Evolutionary conservation across 2,113 vertebrate species (phyloP).

Genomic region (Microtus pennsylvanicus): DNA sequence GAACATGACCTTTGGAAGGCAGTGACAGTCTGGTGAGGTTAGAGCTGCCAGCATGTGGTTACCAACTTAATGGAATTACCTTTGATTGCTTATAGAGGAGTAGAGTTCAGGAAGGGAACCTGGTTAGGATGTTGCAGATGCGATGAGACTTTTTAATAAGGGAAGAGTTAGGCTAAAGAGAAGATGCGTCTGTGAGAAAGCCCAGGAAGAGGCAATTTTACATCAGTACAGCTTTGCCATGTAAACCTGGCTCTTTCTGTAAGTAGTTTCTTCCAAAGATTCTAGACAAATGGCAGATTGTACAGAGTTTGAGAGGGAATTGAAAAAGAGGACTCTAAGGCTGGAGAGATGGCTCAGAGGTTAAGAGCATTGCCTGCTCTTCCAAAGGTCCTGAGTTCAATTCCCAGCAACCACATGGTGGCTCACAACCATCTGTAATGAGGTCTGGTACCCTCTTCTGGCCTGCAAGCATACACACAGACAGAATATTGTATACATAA

Average conservation of each 20-base stretch:
- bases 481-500: too few species aligned
- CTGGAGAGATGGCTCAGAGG: too few species aligned
- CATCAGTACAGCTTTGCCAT: not conserved
- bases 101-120: constrained; percentile 26
- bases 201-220: not conserved
- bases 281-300: constrained; percentile 50
- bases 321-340: constrained; percentile 22
- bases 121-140: constrained; percentile 39
- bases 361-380: too few species aligned
- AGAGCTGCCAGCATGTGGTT: not conserved
- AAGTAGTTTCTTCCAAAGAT: constrained; percentile 10
- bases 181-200: constrained; percentile 62
- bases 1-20: not conserved
- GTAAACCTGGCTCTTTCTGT: constrained; percentile 15
- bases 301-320: not conserved
- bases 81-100: constrained; percentile 30
- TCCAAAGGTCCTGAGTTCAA: too few species aligned
- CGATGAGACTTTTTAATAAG: not conserved
- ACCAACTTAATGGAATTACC: constrained; percentile 18
- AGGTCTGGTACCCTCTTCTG: too few species aligned
- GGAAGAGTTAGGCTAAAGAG: not conserved
- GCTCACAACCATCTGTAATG: too few species aligned
- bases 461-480: too few species aligned
- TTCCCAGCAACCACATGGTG: too few species aligned
- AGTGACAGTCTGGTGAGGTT: not conserved